These are phyloP conservation scores for Nipponacmea schrenckii DNA, from an alignment of 2,888 invertebrate genomes.

Conservation along the genomic window DNA sequence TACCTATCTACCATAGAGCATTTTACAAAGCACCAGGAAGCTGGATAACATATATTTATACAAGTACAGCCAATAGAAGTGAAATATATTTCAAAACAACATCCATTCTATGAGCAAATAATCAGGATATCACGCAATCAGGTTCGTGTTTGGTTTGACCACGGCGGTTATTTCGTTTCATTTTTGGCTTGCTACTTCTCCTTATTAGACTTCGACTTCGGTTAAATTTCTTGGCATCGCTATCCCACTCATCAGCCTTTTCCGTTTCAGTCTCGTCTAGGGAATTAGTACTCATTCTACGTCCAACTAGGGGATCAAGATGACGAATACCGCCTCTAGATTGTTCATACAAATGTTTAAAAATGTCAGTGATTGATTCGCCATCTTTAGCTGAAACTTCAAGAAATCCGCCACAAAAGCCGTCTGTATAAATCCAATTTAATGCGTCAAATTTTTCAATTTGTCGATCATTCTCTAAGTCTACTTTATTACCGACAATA, in stretches of 20 bases:
- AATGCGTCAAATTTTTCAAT: constrained; percentile 81
- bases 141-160: constrained; percentile 38
- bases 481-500: constrained; percentile 93
- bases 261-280: constrained; percentile 70
- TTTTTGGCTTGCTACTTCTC: constrained; percentile 75
- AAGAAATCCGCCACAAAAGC: constrained; percentile 75
- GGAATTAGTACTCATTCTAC: constrained; percentile 77
- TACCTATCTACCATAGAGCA: too few relatives aligned
- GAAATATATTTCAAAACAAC: too few relatives aligned
- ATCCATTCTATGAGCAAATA: neutral
- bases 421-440: constrained; percentile 75
- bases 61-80: too few relatives aligned
- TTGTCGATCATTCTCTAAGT: constrained; percentile 77
- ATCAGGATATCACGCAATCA: constrained; percentile 59
- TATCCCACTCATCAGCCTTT: constrained; percentile 49
- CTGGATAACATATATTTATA: too few relatives aligned
- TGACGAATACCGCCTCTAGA: constrained; percentile 70
- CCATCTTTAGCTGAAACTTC: constrained; percentile 72
- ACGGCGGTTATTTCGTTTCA: constrained; percentile 55
- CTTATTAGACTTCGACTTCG: constrained; percentile 81
- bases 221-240: constrained; percentile 63
- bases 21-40: too few relatives aligned
- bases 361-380: constrained; percentile 82
- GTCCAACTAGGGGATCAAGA: constrained; percentile 70
- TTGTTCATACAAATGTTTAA: constrained; percentile 81